phyloP scores from a whole-genome alignment of 2,797 vertebrate genomes.

The Eutrigla gurnardus region DNA sequence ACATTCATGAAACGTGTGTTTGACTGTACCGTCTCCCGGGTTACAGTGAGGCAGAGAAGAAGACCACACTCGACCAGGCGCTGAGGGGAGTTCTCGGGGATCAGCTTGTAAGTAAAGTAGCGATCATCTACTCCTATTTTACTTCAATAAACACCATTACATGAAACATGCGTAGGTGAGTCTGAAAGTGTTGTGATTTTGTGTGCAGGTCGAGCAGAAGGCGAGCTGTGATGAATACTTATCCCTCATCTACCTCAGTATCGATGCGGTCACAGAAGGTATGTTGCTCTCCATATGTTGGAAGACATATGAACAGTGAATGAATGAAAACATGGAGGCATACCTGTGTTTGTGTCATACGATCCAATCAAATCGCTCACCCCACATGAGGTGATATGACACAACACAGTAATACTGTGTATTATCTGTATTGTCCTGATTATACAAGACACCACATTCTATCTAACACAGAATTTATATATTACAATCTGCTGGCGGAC shows the following conservation, averaged over 20 bases:
- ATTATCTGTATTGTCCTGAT: neutral
- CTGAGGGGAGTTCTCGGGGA: conserved; percentile 93
- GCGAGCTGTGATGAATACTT: conserved; percentile 91
- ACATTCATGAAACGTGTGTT: neutral
- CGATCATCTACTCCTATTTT: accelerated
- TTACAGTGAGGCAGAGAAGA: conserved; percentile 96
- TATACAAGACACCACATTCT: too few species aligned
- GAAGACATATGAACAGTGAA: too few species aligned
- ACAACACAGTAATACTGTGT: neutral
- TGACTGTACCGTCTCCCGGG: neutral
- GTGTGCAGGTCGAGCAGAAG: conserved; percentile 88
- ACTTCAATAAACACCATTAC: too few species aligned
- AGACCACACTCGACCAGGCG: conserved; percentile 94
- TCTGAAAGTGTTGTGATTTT: neutral
- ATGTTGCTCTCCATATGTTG: neutral
- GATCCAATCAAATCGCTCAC: neutral
- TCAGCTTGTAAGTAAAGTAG: conserved; percentile 88
- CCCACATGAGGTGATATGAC: neutral
- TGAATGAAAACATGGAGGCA: neutral
- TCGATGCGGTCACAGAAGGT: conserved; percentile 95
- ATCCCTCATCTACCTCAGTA: conserved; percentile 95
- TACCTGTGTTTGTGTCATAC: neutral
- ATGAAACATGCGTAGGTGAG: neutral
- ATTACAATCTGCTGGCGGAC: neutral
- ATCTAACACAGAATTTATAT: neutral